Percentiles rank a stretch among this genome's conserved stretches.
These are phyloP conservation scores for Xiphias gladius DNA, from an alignment of 2,113 vertebrate genomes.

Conservation along the genomic window DNA sequence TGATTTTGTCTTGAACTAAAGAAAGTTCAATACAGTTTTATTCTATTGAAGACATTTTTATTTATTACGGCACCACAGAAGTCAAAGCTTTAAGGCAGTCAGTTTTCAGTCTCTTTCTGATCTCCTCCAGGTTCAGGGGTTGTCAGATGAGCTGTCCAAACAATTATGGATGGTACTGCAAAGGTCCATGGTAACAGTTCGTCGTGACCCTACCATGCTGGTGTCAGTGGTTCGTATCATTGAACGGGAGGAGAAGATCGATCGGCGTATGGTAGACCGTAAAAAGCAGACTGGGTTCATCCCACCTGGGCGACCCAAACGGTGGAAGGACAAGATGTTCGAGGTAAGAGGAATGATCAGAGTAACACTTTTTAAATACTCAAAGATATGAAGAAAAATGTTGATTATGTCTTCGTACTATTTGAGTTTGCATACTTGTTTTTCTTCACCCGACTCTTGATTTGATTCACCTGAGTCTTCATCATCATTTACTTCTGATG, in stretches of 20 bases:
- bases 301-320: conserved; percentile 94
- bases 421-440: neutral
- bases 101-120: neutral
- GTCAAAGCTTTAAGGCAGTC: neutral
- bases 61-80: no score
- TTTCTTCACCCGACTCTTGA: neutral
- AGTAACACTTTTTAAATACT: neutral
- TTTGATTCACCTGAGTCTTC: no score
- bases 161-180: conserved; percentile 98
- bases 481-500: no score
- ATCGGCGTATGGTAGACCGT: conserved; percentile 93
- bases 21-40: no score
- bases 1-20: no score
- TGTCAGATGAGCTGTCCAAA: conserved; percentile 95
- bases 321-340: conserved; percentile 96
- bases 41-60: no score
- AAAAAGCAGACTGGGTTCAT: conserved; percentile 95
- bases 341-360: conserved; percentile 63
- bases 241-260: conserved; percentile 95
- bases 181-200: conserved; percentile 92
- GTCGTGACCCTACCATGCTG: conserved; percentile 94
- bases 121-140: conserved; percentile 85
- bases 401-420: neutral
- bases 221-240: conserved; percentile 97
- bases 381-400: neutral